Base-by-base conservation (phyloP, 1,140 invertebrate species). In the Brachionus plicatilis region DNA sequence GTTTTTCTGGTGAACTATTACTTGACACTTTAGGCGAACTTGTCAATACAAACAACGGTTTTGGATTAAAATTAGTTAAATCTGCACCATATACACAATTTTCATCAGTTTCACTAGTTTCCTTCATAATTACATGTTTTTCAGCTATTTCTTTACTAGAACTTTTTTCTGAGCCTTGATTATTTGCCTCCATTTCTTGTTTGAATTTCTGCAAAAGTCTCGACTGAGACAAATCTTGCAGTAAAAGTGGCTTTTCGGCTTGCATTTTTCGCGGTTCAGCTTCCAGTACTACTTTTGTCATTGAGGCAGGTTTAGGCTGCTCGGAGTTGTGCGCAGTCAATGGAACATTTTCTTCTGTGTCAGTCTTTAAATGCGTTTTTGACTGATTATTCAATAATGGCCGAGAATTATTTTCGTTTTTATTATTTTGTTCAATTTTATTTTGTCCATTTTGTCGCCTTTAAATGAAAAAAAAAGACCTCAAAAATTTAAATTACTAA, bases 231-330 rank as follows among this genome's bases (percentile, higher is more conserved):
- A 82, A 68, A 17, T 82, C 79, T 65, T 82, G 79, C 7, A 82
- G 29, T 20, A 82, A 27, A 45, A 47, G 17, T 14, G 79, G 79
- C 17, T 56, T 24, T 82, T 82, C 79, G 6, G 79, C 79, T 41
- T 66, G 79, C 79, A 82, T 82, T 65, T 82, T 82, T 4, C 79
- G 20, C 8, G 79, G 50, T 65, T 82, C 79, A 7, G 53, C 53
- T 24, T 82, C 79, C 8, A 82, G 45, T 1, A 53, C 33, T 11
- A 76, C 45, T 12, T 9, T 45, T 37, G 53, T 82, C 37, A 37
- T 68, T 33, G 20, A 17, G 2, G 9, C 12, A 11, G 50, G 50
- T 29, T 82, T 60, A 5, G 53, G 7, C n/a, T 43, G 33, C 4
- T 82, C 37, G 11, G 29, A 37, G n/a, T 27, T 47, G 29, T 20